Evolutionary conservation across 2,888 invertebrate species (phyloP), one percentile per base, ranked within the genome.

Genomic region (Blera fallax): DNA sequence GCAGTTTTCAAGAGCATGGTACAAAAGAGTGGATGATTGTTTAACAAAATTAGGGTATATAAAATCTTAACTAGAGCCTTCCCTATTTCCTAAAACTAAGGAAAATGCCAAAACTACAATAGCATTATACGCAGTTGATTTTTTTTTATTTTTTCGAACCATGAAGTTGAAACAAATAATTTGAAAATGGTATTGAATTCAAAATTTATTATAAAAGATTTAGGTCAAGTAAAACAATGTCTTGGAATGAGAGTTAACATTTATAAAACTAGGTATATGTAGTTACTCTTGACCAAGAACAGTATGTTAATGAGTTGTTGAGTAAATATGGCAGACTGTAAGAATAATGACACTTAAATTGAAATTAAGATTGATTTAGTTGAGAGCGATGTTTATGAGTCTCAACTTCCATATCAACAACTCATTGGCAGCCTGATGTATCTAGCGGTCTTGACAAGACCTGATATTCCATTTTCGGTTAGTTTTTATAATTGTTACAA

Each of bases 251-350:
- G 21, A 8, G 29, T 64, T 14, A 64, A 64, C 16, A 45, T 37
- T 1, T 14, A 54, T 37, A 27, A 43, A 21, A n/a, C n/a, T n/a
- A 24, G 1, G 7, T 14, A 14, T 32, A 45, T 45, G 56, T 56
- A 11, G 50, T 72, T 11, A 58, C 37, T 6, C 34, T 58, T 7
- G 32, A 48, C 11, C 45, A 58, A 16, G 0, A 58, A 11, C 48
- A n/a, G 2, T 56, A 58, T 24, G 11, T 72, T 0, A 32, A 70
- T 11, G 16, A 29, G 18, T 45, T 56, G 14, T 29, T 72, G 18
- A n/a, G 34, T 3, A 72, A 16, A 52, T 73, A 73, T 50, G 40
- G 37, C 52, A 6, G 11, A 62, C 10, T 73, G 62, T 1, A 72
- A 60, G n/a, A 50, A 10, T 21, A 10, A 29, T 29, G 14, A 37